phyloP scores from a whole-genome alignment of 1,140 invertebrate species.

The Mylabris phalerata region DNA sequence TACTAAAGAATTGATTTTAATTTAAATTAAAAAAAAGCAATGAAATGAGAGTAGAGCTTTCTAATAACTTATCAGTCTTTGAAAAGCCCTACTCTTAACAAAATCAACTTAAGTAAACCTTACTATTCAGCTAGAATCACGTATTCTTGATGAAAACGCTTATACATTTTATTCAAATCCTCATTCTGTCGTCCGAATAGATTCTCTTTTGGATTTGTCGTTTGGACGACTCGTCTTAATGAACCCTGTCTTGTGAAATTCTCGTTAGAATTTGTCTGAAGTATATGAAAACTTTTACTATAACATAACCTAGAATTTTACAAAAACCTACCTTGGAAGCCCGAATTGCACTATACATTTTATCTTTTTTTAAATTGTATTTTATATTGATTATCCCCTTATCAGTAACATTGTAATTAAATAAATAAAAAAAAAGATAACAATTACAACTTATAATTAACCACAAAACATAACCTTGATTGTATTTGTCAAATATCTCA shows the following conservation, averaged over 20 bases:
- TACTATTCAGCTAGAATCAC: slow-evolving; percentile 74
- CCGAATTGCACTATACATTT: slow-evolving; percentile 5
- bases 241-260: slow-evolving; percentile 39
- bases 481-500: too few relatives aligned
- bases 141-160: slow-evolving; percentile 60
- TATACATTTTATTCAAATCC: slow-evolving; percentile 38
- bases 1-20: slow-evolving; percentile 47
- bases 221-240: slow-evolving; percentile 31
- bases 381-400: too few relatives aligned
- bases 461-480: too few relatives aligned
- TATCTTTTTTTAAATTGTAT: too few relatives aligned
- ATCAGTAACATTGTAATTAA: too few relatives aligned
- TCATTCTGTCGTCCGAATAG: slow-evolving; percentile 38
- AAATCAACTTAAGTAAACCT: slow-evolving; percentile 28
- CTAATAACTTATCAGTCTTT: too few relatives aligned
- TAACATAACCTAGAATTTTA: neutral
- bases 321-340: slow-evolving; percentile 5
- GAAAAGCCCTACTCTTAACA: too few relatives aligned
- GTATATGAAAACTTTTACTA: neutral
- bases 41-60: too few relatives aligned
- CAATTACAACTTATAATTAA: too few relatives aligned
- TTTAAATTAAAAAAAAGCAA: too few relatives aligned
- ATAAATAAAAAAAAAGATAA: too few relatives aligned
- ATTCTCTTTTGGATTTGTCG: slow-evolving; percentile 30
- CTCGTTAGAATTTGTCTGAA: slow-evolving; percentile 18